phyloP scores from a whole-genome alignment of 2,113 vertebrate species.

The Callionymus lyra region DNA sequence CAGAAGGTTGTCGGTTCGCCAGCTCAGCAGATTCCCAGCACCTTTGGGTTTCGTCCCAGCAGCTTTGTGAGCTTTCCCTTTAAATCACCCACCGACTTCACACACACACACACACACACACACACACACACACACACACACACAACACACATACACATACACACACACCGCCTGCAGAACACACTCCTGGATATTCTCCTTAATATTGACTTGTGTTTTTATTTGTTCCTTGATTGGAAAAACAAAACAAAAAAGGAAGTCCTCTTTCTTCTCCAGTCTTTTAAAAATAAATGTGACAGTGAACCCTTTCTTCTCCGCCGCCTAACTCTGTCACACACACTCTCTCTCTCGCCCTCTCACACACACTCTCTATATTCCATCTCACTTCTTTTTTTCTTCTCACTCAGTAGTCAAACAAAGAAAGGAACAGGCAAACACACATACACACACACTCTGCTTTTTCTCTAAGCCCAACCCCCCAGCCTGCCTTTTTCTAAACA shows the following conservation, averaged over 20 bases:
- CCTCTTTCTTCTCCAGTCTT: too few relatives aligned
- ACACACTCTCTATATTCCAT: slow-evolving; percentile 51
- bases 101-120: too few relatives aligned
- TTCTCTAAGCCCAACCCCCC: slow-evolving; percentile 67
- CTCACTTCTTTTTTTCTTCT: slow-evolving; percentile 46
- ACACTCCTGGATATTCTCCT: too few relatives aligned
- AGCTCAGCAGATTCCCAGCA: slow-evolving; percentile 64
- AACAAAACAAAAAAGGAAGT: too few relatives aligned
- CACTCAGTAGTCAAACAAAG: slow-evolving; percentile 77
- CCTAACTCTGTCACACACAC: slow-evolving; percentile 5
- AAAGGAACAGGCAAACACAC: slow-evolving; percentile 54
- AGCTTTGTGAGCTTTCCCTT: slow-evolving; percentile 65
- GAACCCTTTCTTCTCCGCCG: slow-evolving; percentile 21
- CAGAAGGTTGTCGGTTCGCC: slow-evolving; percentile 29
- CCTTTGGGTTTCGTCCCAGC: slow-evolving; percentile 35
- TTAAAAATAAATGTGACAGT: too few relatives aligned
- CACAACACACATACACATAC: too few relatives aligned
- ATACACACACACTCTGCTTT: slow-evolving; percentile 43
- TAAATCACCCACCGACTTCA: slow-evolving; percentile 44
- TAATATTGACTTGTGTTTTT: too few relatives aligned
- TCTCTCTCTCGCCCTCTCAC: background rate
- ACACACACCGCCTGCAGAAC: too few relatives aligned
- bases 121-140: too few relatives aligned
- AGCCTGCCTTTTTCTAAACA: slow-evolving; percentile 69
- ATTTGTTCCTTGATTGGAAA: too few relatives aligned